Percentiles rank a stretch among this genome's conserved stretches.
Conservation (phyloP, 2,888 invertebrate genomes). For the Epsilonema sp. region DNA sequence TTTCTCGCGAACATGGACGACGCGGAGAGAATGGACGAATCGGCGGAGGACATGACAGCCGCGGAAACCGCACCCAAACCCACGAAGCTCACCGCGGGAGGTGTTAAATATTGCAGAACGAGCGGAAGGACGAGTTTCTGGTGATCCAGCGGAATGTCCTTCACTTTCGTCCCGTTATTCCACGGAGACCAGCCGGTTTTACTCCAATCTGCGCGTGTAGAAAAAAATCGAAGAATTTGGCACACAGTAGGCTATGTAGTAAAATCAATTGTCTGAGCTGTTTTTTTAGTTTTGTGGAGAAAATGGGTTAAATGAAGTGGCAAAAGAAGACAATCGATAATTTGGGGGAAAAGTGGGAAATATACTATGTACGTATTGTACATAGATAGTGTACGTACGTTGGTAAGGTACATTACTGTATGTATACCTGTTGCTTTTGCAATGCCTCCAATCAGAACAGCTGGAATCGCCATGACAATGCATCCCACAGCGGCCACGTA, state of each 20-base stretch:
- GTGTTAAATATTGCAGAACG: slow-evolving; percentile 87
- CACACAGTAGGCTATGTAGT: slow-evolving; percentile 2
- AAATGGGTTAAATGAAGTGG: no score
- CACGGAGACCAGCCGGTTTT: slow-evolving; percentile 49
- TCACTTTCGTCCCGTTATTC: slow-evolving; percentile 22
- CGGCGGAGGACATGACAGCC: slow-evolving; percentile 97
- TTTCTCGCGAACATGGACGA: slow-evolving; percentile 98
- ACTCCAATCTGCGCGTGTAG: slow-evolving; percentile 74
- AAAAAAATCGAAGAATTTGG: slow-evolving; percentile 7
- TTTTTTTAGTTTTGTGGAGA: no score
- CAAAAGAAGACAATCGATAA: no score
- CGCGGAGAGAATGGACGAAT: slow-evolving; percentile 90
- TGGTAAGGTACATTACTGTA: no score
- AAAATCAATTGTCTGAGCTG: no score
- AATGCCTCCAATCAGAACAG: slow-evolving; percentile 86
- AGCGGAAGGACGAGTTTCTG: slow-evolving; percentile 87
- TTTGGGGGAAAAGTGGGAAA: no score
- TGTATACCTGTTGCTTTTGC: slow-evolving; percentile 83
- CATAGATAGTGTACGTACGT: no score
- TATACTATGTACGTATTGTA: no score
- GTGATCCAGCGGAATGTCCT: slow-evolving; percentile 36
- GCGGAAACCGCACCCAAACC: slow-evolving; percentile 95
- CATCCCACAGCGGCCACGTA: slow-evolving; percentile 90
- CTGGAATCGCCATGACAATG: slow-evolving; percentile 87
- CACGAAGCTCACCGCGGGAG: slow-evolving; percentile 84